A percentile compares a stretch with the other conserved stretches of the same genome.
Evolutionary conservation across 2,888 invertebrate genomes (phyloP).

Genomic region (Dynastes tityus): DNA sequence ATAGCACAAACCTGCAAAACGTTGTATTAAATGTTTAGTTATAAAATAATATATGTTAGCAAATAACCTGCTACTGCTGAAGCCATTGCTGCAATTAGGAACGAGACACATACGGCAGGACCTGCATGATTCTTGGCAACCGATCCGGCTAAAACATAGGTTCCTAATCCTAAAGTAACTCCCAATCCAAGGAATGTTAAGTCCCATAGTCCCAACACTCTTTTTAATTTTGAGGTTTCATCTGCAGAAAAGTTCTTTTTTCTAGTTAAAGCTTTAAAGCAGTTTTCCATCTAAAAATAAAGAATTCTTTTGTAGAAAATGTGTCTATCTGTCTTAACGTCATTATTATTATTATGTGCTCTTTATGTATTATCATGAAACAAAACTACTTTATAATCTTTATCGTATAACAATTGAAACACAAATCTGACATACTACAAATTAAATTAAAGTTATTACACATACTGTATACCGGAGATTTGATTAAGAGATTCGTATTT

Average conservation of each 20-base stretch:
- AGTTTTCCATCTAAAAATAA: constrained; percentile 41
- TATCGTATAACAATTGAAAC: too few species aligned
- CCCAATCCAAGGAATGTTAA: constrained; percentile 91
- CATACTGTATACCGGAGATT: too few species aligned
- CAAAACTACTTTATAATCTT: too few species aligned
- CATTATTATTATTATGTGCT: too few species aligned
- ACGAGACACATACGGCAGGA: constrained; percentile 92
- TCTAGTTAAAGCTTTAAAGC: constrained; percentile 67
- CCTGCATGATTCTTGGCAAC: constrained; percentile 91
- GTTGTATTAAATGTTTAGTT: background rate
- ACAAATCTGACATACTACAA: too few species aligned
- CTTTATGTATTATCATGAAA: too few species aligned
- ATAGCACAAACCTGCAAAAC: constrained; percentile 82
- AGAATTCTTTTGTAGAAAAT: background rate
- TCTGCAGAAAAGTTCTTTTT: constrained; percentile 68
- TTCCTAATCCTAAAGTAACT: constrained; percentile 92
- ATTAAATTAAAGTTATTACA: too few species aligned
- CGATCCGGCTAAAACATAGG: constrained; percentile 94
- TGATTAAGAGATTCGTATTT: too few species aligned
- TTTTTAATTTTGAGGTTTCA: constrained; percentile 69
- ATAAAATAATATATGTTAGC: background rate
- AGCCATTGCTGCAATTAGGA: constrained; percentile 92
- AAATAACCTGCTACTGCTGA: constrained; percentile 89
- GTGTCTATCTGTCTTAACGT: too few species aligned
- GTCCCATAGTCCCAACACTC: constrained; percentile 88